These are phyloP conservation scores for Ia io DNA, from an alignment of 2,113 vertebrate genomes.

Conservation along the genomic window DNA sequence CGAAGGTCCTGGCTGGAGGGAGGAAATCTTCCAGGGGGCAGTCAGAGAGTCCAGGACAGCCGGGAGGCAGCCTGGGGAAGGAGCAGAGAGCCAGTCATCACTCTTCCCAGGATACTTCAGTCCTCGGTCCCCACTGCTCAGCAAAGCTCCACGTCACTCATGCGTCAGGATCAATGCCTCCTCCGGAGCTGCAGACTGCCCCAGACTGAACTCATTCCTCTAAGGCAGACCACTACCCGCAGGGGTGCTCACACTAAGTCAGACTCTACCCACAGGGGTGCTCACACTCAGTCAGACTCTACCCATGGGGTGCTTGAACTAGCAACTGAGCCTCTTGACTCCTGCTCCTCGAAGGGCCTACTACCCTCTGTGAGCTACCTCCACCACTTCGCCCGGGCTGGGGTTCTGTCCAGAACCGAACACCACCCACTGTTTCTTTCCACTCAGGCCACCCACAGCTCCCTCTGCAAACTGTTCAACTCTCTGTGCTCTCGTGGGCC, in stretches of 20 bases:
- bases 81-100: neutral
- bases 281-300: no score
- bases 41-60: neutral
- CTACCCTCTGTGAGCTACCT: fast-evolving
- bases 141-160: neutral
- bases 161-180: fast-evolving
- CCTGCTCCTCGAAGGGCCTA: neutral
- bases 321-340: fast-evolving
- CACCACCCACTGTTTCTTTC: fast-evolving
- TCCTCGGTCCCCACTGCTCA: neutral
- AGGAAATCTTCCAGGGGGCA: neutral
- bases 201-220: neutral
- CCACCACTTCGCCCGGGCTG: fast-evolving
- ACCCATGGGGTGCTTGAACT: no score
- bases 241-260: neutral
- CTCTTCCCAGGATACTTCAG: fast-evolving
- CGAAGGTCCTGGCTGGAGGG: neutral
- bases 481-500: fast-evolving
- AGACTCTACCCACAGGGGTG: no score
- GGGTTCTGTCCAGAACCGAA: neutral
- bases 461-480: neutral
- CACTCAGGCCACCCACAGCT: no score
- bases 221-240: fast-evolving
- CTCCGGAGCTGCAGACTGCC: neutral
- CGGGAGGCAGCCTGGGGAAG: neutral